Base-by-base conservation (phyloP, 2,113 vertebrate species). In the Polypterus senegalus region DNA sequence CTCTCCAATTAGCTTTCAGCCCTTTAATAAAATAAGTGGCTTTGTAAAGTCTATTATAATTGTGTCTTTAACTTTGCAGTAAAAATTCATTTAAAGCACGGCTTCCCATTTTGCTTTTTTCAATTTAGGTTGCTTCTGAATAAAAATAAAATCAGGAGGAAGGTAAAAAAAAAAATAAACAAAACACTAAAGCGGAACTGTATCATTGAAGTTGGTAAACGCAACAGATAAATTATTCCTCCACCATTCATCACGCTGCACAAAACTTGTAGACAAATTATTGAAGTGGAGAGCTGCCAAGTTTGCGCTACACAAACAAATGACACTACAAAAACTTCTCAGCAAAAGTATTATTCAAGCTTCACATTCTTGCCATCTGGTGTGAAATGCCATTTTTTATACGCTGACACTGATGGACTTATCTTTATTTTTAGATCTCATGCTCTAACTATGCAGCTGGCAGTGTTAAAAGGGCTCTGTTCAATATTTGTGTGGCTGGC, bases 361-460 rank as follows among this genome's bases (percentile, higher is more conserved):
- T 49, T 44, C 53, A 60, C 3, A 2, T 72, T 74, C 9, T 65
- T 72, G 70, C 8, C 58, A 68, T 67, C 11, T 63, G 46, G 65
- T 60, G 52, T 57, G 65, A 75, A 74, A 75, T 58, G 53, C 11
- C 65, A 8, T 67, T 74, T 76, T 75, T 75, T 58, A 59, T 65
- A 5, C n/a, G 8, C 4, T 60, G 60, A 67, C 11, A 60, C 9
- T 76, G 51, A 71, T 10, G 57, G 58, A 70, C 27, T 5, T 27
- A 54, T 49, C 9, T 66, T 72, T 77, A 67, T 67, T 74, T 80
- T 73, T 67, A 66, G 58, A 61, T 49, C 4, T 43, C 58, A 4
- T 53, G 2, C n/a, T 77, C n/a, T 55, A 74, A 57, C 47, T 66
- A 61, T 4, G 65, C 3, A 69, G 5, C 58, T 65, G 54, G 49